Evolutionary conservation across 2,113 vertebrate genomes (phyloP).

Genomic region (Cyphomyrus plagiostoma): DNA sequence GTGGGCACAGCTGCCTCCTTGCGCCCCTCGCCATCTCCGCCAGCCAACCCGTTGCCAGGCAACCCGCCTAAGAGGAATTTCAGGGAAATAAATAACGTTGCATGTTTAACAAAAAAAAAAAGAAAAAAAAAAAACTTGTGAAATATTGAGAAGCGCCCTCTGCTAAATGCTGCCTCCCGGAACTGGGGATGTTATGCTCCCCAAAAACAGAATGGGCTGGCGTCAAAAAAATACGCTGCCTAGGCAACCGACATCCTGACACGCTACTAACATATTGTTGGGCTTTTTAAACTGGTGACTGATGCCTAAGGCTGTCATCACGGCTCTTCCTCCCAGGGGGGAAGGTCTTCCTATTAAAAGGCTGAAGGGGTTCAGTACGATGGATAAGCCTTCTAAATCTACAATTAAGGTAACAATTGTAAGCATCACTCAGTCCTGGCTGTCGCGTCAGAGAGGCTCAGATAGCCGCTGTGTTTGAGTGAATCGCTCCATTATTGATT

Average conservation of each 20-base stretch:
- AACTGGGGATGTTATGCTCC: neutral
- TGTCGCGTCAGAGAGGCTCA: neutral
- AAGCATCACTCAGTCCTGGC: neutral
- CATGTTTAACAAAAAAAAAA: conserved; percentile 23
- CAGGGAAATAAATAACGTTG: conserved; percentile 40
- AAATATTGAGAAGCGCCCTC: conserved; percentile 3
- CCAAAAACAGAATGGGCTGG: neutral
- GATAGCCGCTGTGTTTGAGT: neutral
- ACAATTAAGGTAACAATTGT: neutral
- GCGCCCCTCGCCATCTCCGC: conserved; percentile 20
- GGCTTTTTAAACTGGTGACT: neutral
- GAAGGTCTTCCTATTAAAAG: neutral
- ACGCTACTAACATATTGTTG: conserved; percentile 10
- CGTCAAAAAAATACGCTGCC: neutral
- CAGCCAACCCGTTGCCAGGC: conserved; percentile 39
- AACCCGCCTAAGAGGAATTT: conserved; percentile 42
- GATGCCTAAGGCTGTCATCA: neutral
- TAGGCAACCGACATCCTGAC: conserved; percentile 13
- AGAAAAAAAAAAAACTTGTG: conserved; percentile 9
- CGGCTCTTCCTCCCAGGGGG: neutral
- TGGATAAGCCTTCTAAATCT: neutral
- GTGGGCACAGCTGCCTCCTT: conserved; percentile 19
- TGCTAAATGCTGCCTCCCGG: neutral
- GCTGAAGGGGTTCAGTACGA: neutral
- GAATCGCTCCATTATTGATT: neutral